Evolutionary conservation across 2,888 invertebrate genomes (phyloP).

Genomic region (Nycteola revayana): DNA sequence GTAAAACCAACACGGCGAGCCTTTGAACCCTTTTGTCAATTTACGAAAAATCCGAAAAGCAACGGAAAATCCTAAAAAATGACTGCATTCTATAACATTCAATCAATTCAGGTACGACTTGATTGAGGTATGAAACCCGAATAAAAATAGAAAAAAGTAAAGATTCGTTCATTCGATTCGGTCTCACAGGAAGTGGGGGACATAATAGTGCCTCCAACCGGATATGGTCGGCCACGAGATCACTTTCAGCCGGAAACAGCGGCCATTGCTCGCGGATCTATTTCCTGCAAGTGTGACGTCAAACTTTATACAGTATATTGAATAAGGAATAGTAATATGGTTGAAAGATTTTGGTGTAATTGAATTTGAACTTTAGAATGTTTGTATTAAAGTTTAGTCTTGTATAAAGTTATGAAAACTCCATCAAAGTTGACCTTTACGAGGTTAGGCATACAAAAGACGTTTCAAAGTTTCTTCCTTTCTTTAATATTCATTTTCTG

Average conservation of each 20-base stretch:
- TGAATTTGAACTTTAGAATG: too few species aligned
- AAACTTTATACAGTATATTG: conserved; percentile 44
- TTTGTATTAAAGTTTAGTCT: too few species aligned
- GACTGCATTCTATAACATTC: conserved; percentile 3
- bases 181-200: conserved; percentile 35
- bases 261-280: conserved; percentile 50
- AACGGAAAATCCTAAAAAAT: too few species aligned
- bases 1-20: too few species aligned
- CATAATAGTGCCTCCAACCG: conserved; percentile 48
- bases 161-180: conserved; percentile 7
- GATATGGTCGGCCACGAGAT: conserved; percentile 46
- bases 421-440: too few species aligned
- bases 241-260: conserved; percentile 53
- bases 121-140: conserved; percentile 14
- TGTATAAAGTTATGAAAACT: too few species aligned
- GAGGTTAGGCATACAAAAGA: too few species aligned
- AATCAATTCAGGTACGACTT: conserved; percentile 14
- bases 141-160: conserved; percentile 18
- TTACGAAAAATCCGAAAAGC: too few species aligned
- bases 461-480: too few species aligned
- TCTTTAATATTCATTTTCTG: too few species aligned
- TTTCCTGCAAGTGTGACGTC: conserved; percentile 53
- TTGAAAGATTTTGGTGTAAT: too few species aligned
- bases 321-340: conserved; percentile 29
- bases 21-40: too few species aligned